Percentiles rank a stretch among this genome's conserved stretches.
Conservation (phyloP, 2,888 invertebrate genomes). For the Coelinius sp. region DNA sequence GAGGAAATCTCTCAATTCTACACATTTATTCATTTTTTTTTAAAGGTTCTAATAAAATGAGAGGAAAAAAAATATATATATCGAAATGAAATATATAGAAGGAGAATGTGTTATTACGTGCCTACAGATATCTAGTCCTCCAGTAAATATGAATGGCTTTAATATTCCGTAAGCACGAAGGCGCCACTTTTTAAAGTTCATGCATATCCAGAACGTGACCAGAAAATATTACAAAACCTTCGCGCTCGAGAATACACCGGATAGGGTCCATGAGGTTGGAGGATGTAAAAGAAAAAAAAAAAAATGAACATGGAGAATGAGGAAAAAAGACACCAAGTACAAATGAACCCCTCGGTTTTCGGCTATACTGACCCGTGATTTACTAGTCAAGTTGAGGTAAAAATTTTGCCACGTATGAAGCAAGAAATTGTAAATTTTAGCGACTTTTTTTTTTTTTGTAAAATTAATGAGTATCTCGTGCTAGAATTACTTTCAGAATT, state of each 20-base stretch:
- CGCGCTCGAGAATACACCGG: conserved; percentile 43
- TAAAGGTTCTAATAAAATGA: neutral
- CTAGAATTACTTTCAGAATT: neutral
- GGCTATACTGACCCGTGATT: conserved; percentile 9
- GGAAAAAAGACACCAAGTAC: conserved; percentile 32
- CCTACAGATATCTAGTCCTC: conserved; percentile 46
- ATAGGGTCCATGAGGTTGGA: conserved; percentile 30
- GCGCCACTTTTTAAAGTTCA: conserved; percentile 65
- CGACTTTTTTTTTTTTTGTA: neutral
- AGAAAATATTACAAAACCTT: conserved; percentile 58
- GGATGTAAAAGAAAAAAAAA: conserved; percentile 30
- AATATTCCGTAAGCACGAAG: conserved; percentile 66
- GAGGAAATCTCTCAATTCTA: too few species aligned
- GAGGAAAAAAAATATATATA: conserved; percentile 33
- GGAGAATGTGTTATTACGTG: conserved; percentile 35
- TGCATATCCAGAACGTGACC: conserved; percentile 57
- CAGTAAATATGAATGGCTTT: conserved; percentile 65
- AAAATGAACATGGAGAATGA: conserved; percentile 29
- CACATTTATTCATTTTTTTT: too few species aligned
- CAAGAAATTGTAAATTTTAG: neutral
- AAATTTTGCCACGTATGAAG: neutral
- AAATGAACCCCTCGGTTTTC: conserved; percentile 30
- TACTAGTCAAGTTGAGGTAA: neutral
- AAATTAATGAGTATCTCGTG: neutral
- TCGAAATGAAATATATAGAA: neutral